Percentiles rank a stretch among this genome's conserved stretches.
These are phyloP conservation scores for Xestia ashworthii DNA, from an alignment of 2,888 invertebrate species.

Conservation along the genomic window DNA sequence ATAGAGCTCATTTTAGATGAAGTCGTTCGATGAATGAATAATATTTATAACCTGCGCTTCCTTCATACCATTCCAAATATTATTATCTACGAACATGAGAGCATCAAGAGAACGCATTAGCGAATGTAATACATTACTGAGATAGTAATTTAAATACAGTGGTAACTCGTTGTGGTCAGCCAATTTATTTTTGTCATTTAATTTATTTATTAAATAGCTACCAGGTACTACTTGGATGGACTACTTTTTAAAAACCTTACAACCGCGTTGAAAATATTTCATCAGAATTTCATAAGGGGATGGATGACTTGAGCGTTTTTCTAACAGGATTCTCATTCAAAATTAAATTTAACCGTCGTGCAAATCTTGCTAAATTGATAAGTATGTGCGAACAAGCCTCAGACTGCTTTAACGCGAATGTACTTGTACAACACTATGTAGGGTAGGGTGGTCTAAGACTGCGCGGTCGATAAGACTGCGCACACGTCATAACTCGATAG, in stretches of 20 bases:
- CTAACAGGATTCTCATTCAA: conserved; percentile 20
- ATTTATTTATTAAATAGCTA: not conserved
- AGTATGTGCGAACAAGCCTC: conserved; percentile 34
- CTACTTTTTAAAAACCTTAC: not conserved
- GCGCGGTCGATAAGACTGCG: too few relatives aligned
- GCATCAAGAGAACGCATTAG: conserved; percentile 57
- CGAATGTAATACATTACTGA: conserved; percentile 43
- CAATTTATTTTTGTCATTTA: conserved; percentile 36
- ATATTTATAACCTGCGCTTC: conserved; percentile 41
- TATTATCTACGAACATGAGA: conserved; percentile 41
- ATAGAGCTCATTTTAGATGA: conserved; percentile 37
- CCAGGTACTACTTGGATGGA: not conserved
- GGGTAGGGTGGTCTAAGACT: too few relatives aligned
- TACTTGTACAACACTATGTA: conserved; percentile 60
- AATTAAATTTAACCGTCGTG: not conserved
- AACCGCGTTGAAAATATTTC: conserved; percentile 12
- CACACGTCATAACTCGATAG: too few relatives aligned
- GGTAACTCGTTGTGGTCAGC: conserved; percentile 27
- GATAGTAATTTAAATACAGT: conserved; percentile 40
- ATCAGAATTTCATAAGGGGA: not conserved
- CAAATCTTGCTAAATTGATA: conserved; percentile 22
- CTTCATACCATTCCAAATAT: conserved; percentile 47
- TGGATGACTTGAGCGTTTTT: not conserved
- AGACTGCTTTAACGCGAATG: conserved; percentile 31
- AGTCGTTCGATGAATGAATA: conserved; percentile 36